Conservation (phyloP, 2,113 vertebrate genomes). For the Sinocyclocheilus maitianheensis region DNA sequence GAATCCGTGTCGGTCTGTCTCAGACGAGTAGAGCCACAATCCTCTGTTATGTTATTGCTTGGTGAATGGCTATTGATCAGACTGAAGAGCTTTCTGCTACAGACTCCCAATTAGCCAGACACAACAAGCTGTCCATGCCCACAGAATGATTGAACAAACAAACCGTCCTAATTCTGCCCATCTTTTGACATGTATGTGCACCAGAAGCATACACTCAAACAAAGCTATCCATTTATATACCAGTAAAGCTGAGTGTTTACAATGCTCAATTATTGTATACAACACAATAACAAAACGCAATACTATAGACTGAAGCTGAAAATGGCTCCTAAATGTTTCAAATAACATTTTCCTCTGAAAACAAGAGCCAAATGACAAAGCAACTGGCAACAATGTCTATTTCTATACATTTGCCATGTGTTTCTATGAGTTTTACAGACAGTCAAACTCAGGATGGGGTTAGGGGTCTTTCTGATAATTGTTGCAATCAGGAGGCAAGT, state of each 20-base stretch:
- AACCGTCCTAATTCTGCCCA: constrained; percentile 40
- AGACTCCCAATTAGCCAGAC: constrained; percentile 54
- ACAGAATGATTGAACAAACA: constrained; percentile 24
- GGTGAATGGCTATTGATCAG: constrained; percentile 61
- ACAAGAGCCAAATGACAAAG: background rate
- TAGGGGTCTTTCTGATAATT: constrained; percentile 5
- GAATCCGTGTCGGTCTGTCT: background rate
- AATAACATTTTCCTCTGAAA: constrained; percentile 16
- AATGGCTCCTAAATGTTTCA: constrained; percentile 23
- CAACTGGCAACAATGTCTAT: background rate
- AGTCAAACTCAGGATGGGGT: background rate
- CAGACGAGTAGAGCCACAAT: constrained; percentile 21
- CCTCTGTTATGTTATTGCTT: constrained; percentile 52
- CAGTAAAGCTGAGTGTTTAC: constrained; percentile 15
- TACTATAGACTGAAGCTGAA: background rate
- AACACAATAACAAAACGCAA: background rate
- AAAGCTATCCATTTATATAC: constrained; percentile 28
- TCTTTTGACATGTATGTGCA: constrained; percentile 40
- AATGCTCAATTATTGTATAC: constrained; percentile 37
- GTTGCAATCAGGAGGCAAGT: constrained; percentile 14
- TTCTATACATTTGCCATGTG: background rate
- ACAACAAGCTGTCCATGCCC: constrained; percentile 29
- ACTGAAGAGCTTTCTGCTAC: constrained; percentile 41
- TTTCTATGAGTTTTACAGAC: background rate
- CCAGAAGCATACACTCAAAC: constrained; percentile 18